Evolutionary conservation across 1,140 invertebrate genomes (phyloP), one percentile per base, ranked within the genome.

Genomic region (Colletes gigas): DNA sequence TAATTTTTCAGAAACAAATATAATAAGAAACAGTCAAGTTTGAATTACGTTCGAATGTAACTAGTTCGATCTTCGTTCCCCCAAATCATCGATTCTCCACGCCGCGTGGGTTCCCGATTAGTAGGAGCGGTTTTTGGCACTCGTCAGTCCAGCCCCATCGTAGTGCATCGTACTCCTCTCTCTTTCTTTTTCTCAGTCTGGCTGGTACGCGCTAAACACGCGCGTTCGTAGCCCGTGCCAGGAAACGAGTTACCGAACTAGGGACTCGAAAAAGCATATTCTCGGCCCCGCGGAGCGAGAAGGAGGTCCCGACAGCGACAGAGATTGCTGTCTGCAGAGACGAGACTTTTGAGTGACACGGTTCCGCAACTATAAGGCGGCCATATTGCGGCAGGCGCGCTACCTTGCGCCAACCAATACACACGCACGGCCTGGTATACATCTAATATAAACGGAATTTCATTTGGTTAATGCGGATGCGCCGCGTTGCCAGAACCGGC

Each of bases 391-490:
- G 50, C 69, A 44, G 57, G 67, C 39, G 47, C 14, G 67, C 9
- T 14, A n/a, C 65, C 59, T 44, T 55, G 77, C 77, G 57, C 68
- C 77, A 78, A 69, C 77, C 68, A 78, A 78, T 78, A 78, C 70
- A 78, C 12, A 21, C 17, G 30, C 1, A 30, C 50, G 10, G 19
- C 21, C 68, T 21, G 7, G 4, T 54, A 63, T 62, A 21, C 73
- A 73, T 73, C 70, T 71, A 73, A 79, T 79, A 79, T 79, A 79
- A 79, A 79, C 69, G 77, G 77, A 73, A 79, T 79, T 79, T 79
- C 77, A 79, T 79, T 79, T 79, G 69, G 77, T 79, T 79, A 79
- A 79, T 79, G 77, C 77, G 69, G 60, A 79, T 79, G 69, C 77
- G 41, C 77, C 68, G 59, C 50, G 19, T 63, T 78, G 77, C 77